Evolutionary conservation across 2,113 vertebrate species (phyloP).

Genomic region (Charadrius vociferus): DNA sequence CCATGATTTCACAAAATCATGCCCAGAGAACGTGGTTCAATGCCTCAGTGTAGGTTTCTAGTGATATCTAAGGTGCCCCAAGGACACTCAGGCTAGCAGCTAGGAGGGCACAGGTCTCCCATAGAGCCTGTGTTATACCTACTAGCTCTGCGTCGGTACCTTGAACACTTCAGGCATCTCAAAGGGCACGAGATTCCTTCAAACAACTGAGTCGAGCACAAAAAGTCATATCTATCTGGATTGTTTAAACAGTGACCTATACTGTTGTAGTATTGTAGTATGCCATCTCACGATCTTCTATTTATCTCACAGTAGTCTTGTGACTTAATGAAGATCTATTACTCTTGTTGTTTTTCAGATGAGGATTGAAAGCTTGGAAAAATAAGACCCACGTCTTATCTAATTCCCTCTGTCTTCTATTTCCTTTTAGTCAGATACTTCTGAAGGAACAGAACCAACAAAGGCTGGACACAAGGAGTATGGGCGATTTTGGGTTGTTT

Average conservation of each 20-base stretch:
- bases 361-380: not conserved
- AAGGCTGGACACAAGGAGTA: not conserved
- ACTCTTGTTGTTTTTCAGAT: not conserved
- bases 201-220: not conserved
- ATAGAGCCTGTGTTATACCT: not conserved
- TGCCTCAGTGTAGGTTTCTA: not conserved
- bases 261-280: not conserved
- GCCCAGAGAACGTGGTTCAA: not conserved
- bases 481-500: not conserved
- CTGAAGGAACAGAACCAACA: not conserved
- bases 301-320: not conserved
- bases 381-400: not conserved
- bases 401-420: not conserved
- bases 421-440: not conserved
- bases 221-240: not conserved
- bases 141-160: not conserved
- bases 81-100: not conserved
- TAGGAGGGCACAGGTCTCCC: not conserved
- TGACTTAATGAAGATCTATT: not conserved
- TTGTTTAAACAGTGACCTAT: not conserved
- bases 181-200: not conserved
- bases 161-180: not conserved
- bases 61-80: not conserved
- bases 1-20: not conserved
- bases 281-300: not conserved